Evolutionary conservation across 2,888 invertebrate genomes (phyloP).

Genomic region (Argyresthia goedartella): DNA sequence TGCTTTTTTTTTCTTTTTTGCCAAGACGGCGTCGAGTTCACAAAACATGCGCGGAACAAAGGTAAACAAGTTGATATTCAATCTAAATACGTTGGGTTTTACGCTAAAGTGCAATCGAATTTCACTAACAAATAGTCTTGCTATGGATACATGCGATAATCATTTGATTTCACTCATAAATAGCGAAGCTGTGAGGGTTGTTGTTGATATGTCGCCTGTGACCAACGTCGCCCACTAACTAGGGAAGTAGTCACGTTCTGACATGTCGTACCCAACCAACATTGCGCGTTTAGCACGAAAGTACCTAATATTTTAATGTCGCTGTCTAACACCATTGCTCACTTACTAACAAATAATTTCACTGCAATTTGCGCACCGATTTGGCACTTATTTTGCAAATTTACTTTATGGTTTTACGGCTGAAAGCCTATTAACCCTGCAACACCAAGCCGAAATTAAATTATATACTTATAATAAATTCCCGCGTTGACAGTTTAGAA

Average conservation of each 20-base stretch:
- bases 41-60: background rate
- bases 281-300: background rate
- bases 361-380: background rate
- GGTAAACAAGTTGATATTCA: background rate
- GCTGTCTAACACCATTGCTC: background rate
- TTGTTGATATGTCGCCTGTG: background rate
- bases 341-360: background rate
- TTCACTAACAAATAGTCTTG: background rate
- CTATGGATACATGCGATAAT: background rate
- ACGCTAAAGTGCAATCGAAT: background rate
- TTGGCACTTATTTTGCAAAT: background rate
- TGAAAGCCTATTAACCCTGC: background rate
- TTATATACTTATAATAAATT: background rate
- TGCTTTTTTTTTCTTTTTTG: background rate
- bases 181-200: background rate
- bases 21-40: background rate
- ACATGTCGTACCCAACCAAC: background rate
- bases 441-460: too few relatives aligned
- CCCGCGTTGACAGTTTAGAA: background rate
- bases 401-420: background rate
- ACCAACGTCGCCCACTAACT: background rate
- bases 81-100: background rate
- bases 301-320: background rate
- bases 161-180: background rate
- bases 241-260: background rate